Evolutionary conservation across 2,113 vertebrate genomes (phyloP), one percentile per base, ranked within the genome.

Genomic region (Cisticola juncidis): DNA sequence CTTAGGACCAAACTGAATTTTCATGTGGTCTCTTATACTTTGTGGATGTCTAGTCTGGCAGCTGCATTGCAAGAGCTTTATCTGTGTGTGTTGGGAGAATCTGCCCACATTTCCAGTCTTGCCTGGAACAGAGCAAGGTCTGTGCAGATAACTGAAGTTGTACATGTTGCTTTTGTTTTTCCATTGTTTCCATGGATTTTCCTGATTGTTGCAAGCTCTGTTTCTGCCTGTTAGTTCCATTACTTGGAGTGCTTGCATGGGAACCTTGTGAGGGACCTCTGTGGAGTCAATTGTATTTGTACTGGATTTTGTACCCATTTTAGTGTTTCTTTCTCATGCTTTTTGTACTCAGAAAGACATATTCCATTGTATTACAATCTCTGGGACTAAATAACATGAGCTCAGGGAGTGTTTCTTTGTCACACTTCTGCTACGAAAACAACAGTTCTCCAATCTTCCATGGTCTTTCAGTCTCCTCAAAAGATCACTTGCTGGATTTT

Each of bases 401-500:
- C 65, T 81, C 35, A 50, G 85, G 58, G 56, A 82, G 40, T 40
- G 22, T 72, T 95, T 82, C 62, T 85, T 81, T 90, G 90, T 85
- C 45, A 82, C 33, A 62, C 45, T 86, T 76, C 42, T 83, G 50
- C 88, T 93, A 73, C 57, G 73, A 87, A 91, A 85, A 64, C 54
- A 90, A 16, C 1, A 5, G 38, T 69, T 18, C 31, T 66, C 25
- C 48, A 69, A 5, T 77, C 78, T 86, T 93, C 21, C 45, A 88
- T 12, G 5, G 54, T 65, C 47, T 92, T 82, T 86, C n/a, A 26
- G 65, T 83, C 71, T 78, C 50, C 38, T 81, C 45, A 58, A 61
- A 83, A 79, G 47, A 84, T 81, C 72, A 11, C 44, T n/a, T 76
- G 45, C 92, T 94, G 79, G 64, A 62, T 88, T 94, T 86, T 93